Base-by-base conservation (phyloP, 2,888 invertebrate genomes). In the Ephialtes manifestator region DNA sequence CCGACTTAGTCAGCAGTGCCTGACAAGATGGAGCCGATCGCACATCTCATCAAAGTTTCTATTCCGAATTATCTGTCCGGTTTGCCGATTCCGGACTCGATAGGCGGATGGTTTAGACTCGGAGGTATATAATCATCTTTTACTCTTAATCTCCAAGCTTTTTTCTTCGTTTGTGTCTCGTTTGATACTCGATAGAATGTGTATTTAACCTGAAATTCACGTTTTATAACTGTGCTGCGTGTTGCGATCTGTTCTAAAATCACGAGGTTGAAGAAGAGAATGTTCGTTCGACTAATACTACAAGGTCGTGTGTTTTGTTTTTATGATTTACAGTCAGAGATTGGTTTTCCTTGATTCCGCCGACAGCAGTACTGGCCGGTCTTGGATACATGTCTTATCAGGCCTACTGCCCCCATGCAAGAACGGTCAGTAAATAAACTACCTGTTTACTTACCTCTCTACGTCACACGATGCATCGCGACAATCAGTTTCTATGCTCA, bases 51-150 rank as follows among this genome's bases (percentile, higher is more conserved):
- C 4, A 97, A 97, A 95, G 96, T 96, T 86, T 96, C 97, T 60
- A 94, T 98, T 89, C 98, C 98, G 5, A 97, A 97, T 94, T 98
- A 98, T 95, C 95, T 98, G 90, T 95, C 97, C 78, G 96, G 95
- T 92, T 95, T 98, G 87, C 98, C 98, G 24, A 96, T 98, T 93
- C 98, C 98, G 10, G 96, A 97, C 92, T 95, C 96, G 15, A 94
- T 98, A 88, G 96, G 97, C 87, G 98, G 98, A 92, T 97, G 98
- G 97, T 98, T 98, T 94, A 96, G 96, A 91, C 95, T 98, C 88
- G 97, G 98, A 94, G 95, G 98, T 98, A 95, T 87, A 81, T 43
- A 39, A 68, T 82, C 72, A 39, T 13, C 58, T 39, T 95, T 95
- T 94, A 89, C 24, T 87, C 77, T 65, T 60, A 31, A 7, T 89